Conservation (phyloP, 2,113 vertebrate species). For the Ceratotherium simum region DNA sequence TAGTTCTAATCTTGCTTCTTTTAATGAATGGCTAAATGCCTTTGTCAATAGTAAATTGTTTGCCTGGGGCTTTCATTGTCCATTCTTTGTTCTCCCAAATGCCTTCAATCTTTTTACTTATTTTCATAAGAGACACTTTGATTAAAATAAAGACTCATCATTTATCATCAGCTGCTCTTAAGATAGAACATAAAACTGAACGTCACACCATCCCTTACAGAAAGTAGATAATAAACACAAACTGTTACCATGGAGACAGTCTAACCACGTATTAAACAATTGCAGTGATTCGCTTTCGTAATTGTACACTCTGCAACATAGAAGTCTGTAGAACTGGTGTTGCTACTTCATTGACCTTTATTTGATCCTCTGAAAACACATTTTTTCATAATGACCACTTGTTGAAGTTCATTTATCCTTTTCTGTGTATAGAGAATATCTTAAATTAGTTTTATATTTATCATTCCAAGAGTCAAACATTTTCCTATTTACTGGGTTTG, state of each 20-base stretch:
- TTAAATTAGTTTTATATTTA: neutral
- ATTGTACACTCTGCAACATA: neutral
- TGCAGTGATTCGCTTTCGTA: neutral
- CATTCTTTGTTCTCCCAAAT: neutral
- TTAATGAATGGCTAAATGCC: neutral
- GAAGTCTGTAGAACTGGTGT: neutral
- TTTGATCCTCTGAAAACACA: neutral
- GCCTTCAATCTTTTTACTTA: neutral
- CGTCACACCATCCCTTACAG: neutral
- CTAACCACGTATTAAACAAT: neutral
- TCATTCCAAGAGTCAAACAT: neutral
- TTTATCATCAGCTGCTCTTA: neutral
- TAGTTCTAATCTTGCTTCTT: neutral
- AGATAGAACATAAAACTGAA: neutral
- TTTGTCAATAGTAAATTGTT: neutral
- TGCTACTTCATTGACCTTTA: neutral
- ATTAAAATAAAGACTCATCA: slow-evolving; percentile 42
- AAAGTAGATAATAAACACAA: neutral
- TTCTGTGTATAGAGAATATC: neutral
- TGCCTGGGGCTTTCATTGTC: neutral
- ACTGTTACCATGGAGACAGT: neutral
- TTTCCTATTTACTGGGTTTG: neutral
- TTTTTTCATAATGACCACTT: neutral
- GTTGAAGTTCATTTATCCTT: neutral
- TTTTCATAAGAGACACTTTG: neutral